Percentiles rank a stretch among this genome's conserved stretches.
Evolutionary conservation across 2,113 vertebrate genomes (phyloP).

Genomic region (Melanocharis versteri): DNA sequence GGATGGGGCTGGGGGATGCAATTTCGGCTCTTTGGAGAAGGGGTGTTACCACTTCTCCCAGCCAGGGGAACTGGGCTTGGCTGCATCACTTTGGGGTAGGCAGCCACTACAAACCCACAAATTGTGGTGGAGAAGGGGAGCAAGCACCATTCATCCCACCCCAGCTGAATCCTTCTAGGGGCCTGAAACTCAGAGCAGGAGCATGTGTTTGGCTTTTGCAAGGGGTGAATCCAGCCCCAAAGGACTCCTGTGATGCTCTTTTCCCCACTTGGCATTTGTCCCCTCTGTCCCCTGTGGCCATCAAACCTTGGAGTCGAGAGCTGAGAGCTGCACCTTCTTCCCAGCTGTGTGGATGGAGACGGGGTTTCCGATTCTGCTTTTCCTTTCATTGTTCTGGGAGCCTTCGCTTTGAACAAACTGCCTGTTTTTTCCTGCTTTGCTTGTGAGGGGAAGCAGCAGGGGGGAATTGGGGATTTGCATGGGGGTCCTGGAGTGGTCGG

Average conservation of each 20-base stretch:
- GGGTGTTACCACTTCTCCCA: neutral
- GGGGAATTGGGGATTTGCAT: neutral
- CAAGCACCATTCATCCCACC: fast-evolving
- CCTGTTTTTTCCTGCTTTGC: conserved; percentile 59
- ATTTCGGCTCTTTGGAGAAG: neutral
- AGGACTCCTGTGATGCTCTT: neutral
- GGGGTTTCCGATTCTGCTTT: conserved; percentile 33
- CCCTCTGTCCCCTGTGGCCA: neutral
- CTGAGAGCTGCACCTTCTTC: neutral
- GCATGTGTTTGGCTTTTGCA: neutral
- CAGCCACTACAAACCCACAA: neutral
- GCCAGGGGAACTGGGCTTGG: neutral
- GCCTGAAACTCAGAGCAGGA: neutral
- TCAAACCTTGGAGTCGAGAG: neutral
- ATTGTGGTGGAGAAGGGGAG: neutral
- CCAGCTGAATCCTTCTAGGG: neutral
- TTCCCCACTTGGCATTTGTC: neutral
- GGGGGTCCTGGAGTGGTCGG: neutral
- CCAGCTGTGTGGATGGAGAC: neutral
- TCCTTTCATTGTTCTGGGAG: conserved; percentile 66
- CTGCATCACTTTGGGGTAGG: neutral
- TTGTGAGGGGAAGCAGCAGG: neutral
- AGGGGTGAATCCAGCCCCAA: neutral
- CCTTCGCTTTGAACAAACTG: conserved; percentile 15
- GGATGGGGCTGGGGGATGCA: neutral